phyloP scores from a whole-genome alignment of 2,113 vertebrate species.

The Scolopax mira region DNA sequence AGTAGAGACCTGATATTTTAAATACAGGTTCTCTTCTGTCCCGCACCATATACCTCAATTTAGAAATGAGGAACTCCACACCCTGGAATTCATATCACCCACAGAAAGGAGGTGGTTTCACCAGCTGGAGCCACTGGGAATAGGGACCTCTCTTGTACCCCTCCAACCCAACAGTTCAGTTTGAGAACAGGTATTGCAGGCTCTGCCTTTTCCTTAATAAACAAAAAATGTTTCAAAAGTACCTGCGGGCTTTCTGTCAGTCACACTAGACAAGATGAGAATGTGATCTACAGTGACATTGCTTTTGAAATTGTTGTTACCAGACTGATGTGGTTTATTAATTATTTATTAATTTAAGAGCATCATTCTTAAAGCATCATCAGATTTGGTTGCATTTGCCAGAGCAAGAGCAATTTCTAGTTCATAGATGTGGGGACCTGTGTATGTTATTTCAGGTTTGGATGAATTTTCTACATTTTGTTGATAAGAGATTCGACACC shows the following conservation, averaged over 20 bases:
- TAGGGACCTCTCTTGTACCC: background rate
- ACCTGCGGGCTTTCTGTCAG: background rate
- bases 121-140: fast-evolving
- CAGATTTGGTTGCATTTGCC: background rate
- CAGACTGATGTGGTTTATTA: no score
- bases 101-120: background rate
- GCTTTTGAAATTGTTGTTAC: background rate
- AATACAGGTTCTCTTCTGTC: background rate
- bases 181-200: background rate
- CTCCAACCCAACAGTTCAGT: fast-evolving
- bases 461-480: background rate
- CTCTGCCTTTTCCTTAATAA: background rate
- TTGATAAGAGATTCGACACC: background rate
- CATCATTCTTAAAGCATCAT: background rate
- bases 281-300: background rate
- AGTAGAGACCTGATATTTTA: background rate
- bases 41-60: background rate
- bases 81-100: background rate
- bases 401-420: background rate
- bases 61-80: background rate
- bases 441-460: background rate
- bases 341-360: background rate
- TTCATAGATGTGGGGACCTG: background rate
- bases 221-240: background rate
- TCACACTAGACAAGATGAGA: fast-evolving